Percentiles rank a stretch among this genome's conserved stretches.
Conservation (phyloP, 2,888 invertebrate species). For the Nematopogon swammerdamellus region DNA sequence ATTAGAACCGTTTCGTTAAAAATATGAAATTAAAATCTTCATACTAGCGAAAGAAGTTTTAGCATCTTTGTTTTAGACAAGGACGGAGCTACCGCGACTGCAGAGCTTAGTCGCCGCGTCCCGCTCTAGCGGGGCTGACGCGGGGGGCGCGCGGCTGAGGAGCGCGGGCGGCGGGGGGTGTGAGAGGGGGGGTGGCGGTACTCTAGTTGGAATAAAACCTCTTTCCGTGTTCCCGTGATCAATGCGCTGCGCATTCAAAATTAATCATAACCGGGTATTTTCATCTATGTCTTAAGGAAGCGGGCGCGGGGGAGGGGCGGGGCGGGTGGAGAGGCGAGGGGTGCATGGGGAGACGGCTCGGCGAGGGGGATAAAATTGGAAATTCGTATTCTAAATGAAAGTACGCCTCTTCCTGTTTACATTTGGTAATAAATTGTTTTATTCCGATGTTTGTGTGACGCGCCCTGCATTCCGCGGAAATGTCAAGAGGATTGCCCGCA, state of each 20-base stretch:
- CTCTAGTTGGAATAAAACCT: conserved; percentile 50
- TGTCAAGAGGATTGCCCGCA: conserved; percentile 16
- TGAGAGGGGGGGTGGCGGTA: conserved; percentile 31
- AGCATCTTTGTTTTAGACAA: conserved; percentile 58
- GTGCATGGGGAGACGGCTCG: background rate
- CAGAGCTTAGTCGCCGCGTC: conserved; percentile 50
- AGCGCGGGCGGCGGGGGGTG: conserved; percentile 22
- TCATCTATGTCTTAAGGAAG: conserved; percentile 34
- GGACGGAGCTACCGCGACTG: conserved; percentile 34
- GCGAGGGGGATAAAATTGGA: conserved; percentile 20
- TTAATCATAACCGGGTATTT: conserved; percentile 58
- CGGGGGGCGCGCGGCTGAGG: conserved; percentile 29
- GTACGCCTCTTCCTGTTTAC: conserved; percentile 56
- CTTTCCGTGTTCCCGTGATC: conserved; percentile 46
- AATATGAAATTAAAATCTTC: conserved; percentile 59
- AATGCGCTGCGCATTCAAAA: conserved; percentile 55
- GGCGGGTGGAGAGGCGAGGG: conserved; percentile 15
- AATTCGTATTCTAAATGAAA: conserved; percentile 57
- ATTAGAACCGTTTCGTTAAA: conserved; percentile 56
- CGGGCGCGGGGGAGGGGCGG: conserved; percentile 20
- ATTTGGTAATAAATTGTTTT: conserved; percentile 57
- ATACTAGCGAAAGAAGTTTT: conserved; percentile 59
- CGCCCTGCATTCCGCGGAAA: conserved; percentile 11
- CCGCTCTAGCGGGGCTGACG: conserved; percentile 28
- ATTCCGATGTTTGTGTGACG: conserved; percentile 40